Conservation (phyloP, 2,797 vertebrate genomes). For the Coregonus suidteri region DNA sequence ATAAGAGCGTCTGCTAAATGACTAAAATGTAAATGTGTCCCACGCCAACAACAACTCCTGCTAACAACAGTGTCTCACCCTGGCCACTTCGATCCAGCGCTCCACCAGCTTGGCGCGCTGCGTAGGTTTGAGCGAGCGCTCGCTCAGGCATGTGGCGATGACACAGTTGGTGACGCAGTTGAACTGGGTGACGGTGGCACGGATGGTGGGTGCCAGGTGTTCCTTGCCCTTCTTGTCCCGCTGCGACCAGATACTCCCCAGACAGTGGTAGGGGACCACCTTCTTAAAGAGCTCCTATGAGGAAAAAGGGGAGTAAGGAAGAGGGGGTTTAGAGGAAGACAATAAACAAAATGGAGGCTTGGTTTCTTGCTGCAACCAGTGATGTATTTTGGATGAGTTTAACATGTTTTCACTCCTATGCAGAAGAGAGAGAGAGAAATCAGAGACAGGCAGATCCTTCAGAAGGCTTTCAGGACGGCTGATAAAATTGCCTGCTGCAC, state of each 20-base stretch:
- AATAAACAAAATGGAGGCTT: neutral
- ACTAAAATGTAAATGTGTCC: too few species aligned
- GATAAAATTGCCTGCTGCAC: neutral
- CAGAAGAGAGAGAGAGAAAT: neutral
- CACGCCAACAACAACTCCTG: neutral
- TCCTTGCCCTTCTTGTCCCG: conserved; percentile 88
- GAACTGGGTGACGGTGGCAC: conserved; percentile 85
- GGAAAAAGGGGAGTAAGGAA: neutral
- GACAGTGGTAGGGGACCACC: conserved; percentile 87
- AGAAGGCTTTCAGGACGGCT: neutral
- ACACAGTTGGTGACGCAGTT: conserved; percentile 87
- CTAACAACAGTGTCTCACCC: conserved; percentile 66
- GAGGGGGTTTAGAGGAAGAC: neutral
- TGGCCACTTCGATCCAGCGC: conserved; percentile 86
- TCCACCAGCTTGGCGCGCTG: conserved; percentile 84
- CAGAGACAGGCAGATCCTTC: neutral
- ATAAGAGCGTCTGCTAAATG: too few species aligned
- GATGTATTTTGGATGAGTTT: neutral
- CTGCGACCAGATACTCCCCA: conserved; percentile 89
- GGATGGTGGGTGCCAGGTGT: conserved; percentile 84
- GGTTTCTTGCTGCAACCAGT: neutral
- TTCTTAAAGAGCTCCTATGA: conserved; percentile 87
- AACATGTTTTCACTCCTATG: neutral
- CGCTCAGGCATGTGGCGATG: conserved; percentile 83
- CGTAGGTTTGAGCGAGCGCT: conserved; percentile 74